Evolutionary conservation across 1,140 invertebrate genomes (phyloP).

Genomic region (Dinothrombium tinctorium): DNA sequence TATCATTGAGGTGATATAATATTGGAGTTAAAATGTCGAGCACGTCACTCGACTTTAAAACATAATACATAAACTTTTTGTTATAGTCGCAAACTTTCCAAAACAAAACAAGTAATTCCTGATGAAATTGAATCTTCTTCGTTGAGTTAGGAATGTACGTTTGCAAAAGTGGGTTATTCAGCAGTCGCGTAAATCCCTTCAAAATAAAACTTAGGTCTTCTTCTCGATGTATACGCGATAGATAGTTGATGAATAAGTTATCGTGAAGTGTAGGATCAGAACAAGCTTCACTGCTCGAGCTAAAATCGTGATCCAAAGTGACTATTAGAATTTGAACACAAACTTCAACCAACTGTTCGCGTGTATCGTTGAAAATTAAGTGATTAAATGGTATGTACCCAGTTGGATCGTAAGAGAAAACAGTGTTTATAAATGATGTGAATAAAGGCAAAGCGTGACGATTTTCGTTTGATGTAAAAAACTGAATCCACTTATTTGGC

Average conservation of each 20-base stretch:
- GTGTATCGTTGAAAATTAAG: constrained; percentile 72
- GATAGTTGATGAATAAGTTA: constrained; percentile 96
- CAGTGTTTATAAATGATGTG: constrained; percentile 86
- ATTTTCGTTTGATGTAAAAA: constrained; percentile 30
- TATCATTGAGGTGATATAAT: constrained; percentile 85
- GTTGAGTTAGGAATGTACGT: constrained; percentile 94
- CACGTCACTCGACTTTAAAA: constrained; percentile 93
- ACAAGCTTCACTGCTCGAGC: not conserved
- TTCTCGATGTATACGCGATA: constrained; percentile 91
- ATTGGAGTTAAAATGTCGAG: constrained; percentile 92
- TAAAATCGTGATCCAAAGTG: constrained; percentile 17
- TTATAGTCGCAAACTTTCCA: constrained; percentile 99
- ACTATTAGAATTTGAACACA: constrained; percentile 79
- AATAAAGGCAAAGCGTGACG: constrained; percentile 86
- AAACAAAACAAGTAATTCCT: constrained; percentile 89
- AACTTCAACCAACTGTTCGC: constrained; percentile 87
- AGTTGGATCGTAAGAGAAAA: constrained; percentile 91
- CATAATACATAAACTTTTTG: constrained; percentile 99
- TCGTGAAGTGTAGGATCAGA: constrained; percentile 32
- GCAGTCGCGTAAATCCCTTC: constrained; percentile 71
- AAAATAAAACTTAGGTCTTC: constrained; percentile 96
- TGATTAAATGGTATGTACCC: constrained; percentile 94
- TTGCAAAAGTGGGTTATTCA: constrained; percentile 90
- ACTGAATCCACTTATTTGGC: constrained; percentile 28
- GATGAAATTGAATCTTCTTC: constrained; percentile 90